Base-by-base conservation (phyloP, 2,113 vertebrate genomes). In the Emydura subglobosa region DNA sequence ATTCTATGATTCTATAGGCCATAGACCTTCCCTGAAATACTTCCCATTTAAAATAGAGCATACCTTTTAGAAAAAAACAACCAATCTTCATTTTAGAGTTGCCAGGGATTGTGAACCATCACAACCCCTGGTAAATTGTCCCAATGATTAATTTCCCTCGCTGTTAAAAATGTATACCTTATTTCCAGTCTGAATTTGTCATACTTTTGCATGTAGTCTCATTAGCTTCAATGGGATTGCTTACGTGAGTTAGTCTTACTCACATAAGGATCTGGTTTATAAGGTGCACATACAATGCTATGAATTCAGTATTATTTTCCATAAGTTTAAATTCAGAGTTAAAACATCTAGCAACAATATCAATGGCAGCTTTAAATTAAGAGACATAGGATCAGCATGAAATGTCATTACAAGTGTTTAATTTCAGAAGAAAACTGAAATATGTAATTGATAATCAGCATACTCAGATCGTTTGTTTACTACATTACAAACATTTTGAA, bases 381-480 rank as follows among this genome's bases (percentile, higher is more conserved):
- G 88, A 95, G 29, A 49, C 34, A 24, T 4, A 39, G 16, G 27
- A 10, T 65, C 82, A 94, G 79, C 82, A 92, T 59, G 13, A 94
- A 88, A 92, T 76, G 61, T 79, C 44, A 57, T 44, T 17, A 8
- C 55, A 34, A 57, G 49, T 27, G 17, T 39, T 87, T 39, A 31
- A 42, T 50, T 88, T 27, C 79, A 42, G 65, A 54, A 61, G 47
- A 82, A 59, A 61, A 39, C 86, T n/a, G 53, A 55, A 92, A 94
- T 16, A 92, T 29, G 74, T 72, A 87, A 86, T 39, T 54, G 22
- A 95, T 91, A 94, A 93, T 74, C 22, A 78, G 29, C 22, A 79
- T 82, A 68, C 39, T 50, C 90, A 24, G n/a, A 95, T 85, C 86
- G 2, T 47, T 86, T 92, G 22, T 88, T 94, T 85, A 74, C 86